Evolutionary conservation across 2,797 vertebrate species (phyloP).

Genomic region (Sebastes ruberrimus): DNA sequence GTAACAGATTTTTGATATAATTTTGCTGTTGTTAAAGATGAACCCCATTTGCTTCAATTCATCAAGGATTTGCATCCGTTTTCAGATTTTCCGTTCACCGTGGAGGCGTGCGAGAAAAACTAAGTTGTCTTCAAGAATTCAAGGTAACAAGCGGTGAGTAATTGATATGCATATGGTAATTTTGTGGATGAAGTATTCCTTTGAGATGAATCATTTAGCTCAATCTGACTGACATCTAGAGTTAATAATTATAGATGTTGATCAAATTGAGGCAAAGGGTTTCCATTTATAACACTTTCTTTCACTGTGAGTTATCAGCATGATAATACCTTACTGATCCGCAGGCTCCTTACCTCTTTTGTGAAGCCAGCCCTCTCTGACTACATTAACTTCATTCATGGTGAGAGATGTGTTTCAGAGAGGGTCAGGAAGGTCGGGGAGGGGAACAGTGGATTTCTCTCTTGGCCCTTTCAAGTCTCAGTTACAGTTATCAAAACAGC

Average conservation of each 20-base stretch:
- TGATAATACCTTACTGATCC: background rate
- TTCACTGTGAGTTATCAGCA: background rate
- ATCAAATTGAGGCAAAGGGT: background rate
- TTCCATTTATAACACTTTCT: background rate
- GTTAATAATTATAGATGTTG: background rate
- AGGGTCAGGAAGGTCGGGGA: conserved; percentile 46
- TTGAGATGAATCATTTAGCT: background rate
- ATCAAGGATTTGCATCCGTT: no score
- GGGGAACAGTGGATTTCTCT: conserved; percentile 38
- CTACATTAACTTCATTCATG: conserved; percentile 88
- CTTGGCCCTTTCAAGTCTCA: conserved; percentile 38
- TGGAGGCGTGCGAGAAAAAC: no score
- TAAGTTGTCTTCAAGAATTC: no score
- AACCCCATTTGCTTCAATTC: no score
- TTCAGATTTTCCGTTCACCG: no score
- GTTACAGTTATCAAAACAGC: conserved; percentile 36
- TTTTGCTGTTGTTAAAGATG: no score
- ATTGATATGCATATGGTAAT: no score
- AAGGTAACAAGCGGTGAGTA: no score
- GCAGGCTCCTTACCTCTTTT: conserved; percentile 83
- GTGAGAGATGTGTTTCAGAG: conserved; percentile 57
- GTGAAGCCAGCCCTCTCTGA: conserved; percentile 92
- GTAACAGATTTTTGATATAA: no score
- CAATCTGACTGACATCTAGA: background rate
- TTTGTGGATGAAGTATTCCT: no score